phyloP scores from a whole-genome alignment of 1,140 invertebrate species.

The Brachionus manjavacas region DNA sequence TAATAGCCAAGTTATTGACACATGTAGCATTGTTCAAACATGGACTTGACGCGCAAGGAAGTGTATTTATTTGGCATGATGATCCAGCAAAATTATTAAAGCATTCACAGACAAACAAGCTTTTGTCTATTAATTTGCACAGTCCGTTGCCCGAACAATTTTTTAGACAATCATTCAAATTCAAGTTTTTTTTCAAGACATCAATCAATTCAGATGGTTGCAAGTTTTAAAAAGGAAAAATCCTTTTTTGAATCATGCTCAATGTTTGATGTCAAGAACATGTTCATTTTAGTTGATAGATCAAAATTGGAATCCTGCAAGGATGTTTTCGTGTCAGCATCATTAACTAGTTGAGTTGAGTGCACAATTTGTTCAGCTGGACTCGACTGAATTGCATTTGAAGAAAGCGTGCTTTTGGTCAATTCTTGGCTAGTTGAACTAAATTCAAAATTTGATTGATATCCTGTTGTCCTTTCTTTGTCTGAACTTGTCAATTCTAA shows the following conservation, averaged over 20 bases:
- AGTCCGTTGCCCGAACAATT: not conserved
- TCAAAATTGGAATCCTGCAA: not conserved
- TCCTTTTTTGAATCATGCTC: not conserved
- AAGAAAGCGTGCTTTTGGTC: too few species aligned
- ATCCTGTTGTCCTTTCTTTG: too few species aligned
- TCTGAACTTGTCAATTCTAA: too few species aligned
- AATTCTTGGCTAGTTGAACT: too few species aligned
- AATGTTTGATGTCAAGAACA: not conserved
- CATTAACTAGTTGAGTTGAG: too few species aligned
- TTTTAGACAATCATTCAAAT: not conserved
- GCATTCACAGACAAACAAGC: not conserved
- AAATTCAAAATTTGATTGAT: too few species aligned
- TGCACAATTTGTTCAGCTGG: too few species aligned
- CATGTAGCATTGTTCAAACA: slow-evolving; percentile 14
- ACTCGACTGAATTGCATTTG: too few species aligned
- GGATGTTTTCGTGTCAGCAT: not conserved
- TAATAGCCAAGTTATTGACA: not conserved
- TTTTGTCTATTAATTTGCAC: not conserved
- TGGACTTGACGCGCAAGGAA: not conserved
- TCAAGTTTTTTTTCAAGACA: not conserved
- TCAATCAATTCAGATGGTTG: not conserved
- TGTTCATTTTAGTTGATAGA: not conserved
- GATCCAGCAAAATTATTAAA: not conserved
- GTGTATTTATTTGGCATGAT: not conserved
- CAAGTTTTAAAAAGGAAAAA: too few species aligned